Conservation (phyloP, 1,140 invertebrate species). For the Drosophila leontia region DNA sequence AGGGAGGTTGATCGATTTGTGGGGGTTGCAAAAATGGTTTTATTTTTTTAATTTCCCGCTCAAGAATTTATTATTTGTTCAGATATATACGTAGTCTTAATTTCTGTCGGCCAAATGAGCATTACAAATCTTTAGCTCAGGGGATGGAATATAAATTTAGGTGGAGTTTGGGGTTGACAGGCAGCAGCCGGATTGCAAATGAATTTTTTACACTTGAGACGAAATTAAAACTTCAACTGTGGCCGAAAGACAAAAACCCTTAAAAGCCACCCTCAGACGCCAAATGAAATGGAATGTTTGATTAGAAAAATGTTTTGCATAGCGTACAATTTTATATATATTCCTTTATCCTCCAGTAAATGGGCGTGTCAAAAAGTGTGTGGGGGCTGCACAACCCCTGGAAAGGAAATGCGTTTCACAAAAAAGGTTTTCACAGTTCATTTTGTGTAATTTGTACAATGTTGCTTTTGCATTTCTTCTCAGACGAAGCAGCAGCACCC, state of each 20-base stretch:
- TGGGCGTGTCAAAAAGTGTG: constrained; percentile 52
- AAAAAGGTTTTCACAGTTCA: constrained; percentile 79
- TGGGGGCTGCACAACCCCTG: constrained; percentile 28
- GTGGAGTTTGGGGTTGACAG: constrained; percentile 8
- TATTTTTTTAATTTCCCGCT: constrained; percentile 30
- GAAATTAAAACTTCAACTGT: constrained; percentile 58
- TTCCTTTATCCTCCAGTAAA: constrained; percentile 32
- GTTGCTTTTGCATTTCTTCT: constrained; percentile 63
- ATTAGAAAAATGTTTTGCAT: constrained; percentile 83
- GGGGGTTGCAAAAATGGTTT: constrained; percentile 30
- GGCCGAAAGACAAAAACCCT: constrained; percentile 40
- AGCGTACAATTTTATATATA: constrained; percentile 78
- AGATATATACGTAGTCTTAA: constrained; percentile 45
- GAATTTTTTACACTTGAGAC: constrained; percentile 80
- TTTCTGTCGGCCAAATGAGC: constrained; percentile 71
- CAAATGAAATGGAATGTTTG: constrained; percentile 83
- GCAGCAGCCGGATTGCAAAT: constrained; percentile 56
- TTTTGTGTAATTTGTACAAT: constrained; percentile 76
- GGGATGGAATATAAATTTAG: neutral
- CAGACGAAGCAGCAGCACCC: constrained; percentile 22
- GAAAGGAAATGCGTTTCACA: constrained; percentile 66
- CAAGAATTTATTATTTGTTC: constrained; percentile 53
- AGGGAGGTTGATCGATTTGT: constrained; percentile 19
- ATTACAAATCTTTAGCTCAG: constrained; percentile 49
- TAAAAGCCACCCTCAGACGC: constrained; percentile 28